phyloP scores from a whole-genome alignment of 2,888 invertebrate species.

The Spilarctia lutea region DNA sequence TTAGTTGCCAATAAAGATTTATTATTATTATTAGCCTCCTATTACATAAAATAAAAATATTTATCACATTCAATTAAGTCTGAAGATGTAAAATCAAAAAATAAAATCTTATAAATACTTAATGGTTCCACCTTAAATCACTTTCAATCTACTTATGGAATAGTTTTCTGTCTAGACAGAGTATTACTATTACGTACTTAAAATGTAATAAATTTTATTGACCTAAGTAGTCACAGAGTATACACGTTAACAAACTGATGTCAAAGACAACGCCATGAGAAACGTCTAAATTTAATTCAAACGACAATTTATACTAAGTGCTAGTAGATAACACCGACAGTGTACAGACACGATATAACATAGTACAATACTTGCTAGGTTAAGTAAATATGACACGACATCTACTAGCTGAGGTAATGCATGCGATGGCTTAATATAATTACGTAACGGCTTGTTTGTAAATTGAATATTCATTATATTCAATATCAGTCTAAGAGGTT shows the following conservation, averaged over 20 bases:
- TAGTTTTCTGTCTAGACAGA: not conserved
- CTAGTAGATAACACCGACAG: slow-evolving; percentile 12
- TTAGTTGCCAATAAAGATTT: too few relatives aligned
- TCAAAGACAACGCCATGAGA: not conserved
- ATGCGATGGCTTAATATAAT: not conserved
- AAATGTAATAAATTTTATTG: not conserved
- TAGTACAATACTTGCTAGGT: not conserved
- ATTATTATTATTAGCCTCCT: too few relatives aligned
- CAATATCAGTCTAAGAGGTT: not conserved
- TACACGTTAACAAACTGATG: not conserved
- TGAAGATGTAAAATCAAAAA: not conserved
- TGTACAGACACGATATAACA: not conserved
- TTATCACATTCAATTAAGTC: not conserved
- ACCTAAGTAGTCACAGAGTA: not conserved
- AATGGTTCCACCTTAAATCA: not conserved
- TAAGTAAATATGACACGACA: slow-evolving; percentile 3
- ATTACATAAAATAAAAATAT: too few relatives aligned
- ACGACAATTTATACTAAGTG: slow-evolving; percentile 17
- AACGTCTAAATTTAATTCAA: slow-evolving; percentile 14
- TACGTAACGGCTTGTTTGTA: not conserved
- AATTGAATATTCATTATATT: not conserved
- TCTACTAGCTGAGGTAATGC: slow-evolving; percentile 7
- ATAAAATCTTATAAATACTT: not conserved
- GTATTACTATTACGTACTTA: not conserved
- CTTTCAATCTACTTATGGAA: not conserved